Conservation (phyloP, 2,113 vertebrate species). For the Candoia aspera region DNA sequence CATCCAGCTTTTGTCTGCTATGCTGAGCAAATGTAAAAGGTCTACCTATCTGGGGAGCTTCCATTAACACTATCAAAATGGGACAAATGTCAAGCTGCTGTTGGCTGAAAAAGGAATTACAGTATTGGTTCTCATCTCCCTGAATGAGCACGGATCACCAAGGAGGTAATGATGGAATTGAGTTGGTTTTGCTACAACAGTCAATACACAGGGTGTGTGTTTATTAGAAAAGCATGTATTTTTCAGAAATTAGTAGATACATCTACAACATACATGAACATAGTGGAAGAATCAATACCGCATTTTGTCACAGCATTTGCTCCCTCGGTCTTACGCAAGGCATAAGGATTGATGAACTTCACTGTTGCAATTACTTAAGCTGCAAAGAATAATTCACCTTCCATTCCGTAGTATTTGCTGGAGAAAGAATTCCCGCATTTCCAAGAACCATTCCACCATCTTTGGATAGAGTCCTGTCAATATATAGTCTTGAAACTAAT, state of each 20-base stretch:
- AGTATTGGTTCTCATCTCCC: not conserved
- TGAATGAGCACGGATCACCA: not conserved
- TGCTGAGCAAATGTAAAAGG: not conserved
- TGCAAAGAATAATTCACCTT: not conserved
- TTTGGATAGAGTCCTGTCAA: not conserved
- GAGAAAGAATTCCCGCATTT: not conserved
- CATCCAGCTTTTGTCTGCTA: not conserved
- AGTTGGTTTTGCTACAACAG: not conserved
- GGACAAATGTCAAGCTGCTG: not conserved
- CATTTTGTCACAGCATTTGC: not conserved
- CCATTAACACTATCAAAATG: not conserved
- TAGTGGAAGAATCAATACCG: not conserved
- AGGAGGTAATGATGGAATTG: not conserved
- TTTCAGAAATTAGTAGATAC: not conserved
- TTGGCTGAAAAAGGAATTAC: not conserved
- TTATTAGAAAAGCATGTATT: constrained; percentile 14
- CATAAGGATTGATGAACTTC: not conserved
- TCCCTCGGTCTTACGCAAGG: not conserved
- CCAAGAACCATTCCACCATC: not conserved
- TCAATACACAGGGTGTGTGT: not conserved
- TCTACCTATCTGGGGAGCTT: not conserved
- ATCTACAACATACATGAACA: not conserved
- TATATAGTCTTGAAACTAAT: not conserved
- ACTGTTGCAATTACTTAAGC: not conserved
- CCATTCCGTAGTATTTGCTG: not conserved